phyloP scores from a whole-genome alignment of 1,140 invertebrate species.

The silkworm (Bombyx mori) region DNA sequence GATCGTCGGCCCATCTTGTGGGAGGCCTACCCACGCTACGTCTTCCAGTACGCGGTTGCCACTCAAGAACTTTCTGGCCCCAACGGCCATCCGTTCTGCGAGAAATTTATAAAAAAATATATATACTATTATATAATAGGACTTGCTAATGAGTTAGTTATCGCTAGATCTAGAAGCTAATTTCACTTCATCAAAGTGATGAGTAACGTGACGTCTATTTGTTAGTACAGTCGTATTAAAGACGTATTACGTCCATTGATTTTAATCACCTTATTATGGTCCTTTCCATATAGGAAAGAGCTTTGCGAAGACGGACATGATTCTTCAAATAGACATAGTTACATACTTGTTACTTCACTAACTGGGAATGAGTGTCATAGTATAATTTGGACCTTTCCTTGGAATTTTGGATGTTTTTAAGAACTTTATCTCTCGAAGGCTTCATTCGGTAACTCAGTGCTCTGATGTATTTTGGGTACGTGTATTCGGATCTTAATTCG shows the following conservation, averaged over 20 bases:
- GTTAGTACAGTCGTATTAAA: conserved; percentile 2
- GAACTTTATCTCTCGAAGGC: conserved; percentile 13
- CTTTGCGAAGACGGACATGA: conserved; percentile 13
- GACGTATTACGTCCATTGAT: conserved; percentile 8
- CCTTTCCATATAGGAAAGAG: conserved; percentile 19
- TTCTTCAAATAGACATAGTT: conserved; percentile 17
- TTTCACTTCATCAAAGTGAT: conserved; percentile 19
- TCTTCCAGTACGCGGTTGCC: too few species aligned
- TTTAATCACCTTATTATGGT: conserved; percentile 20
- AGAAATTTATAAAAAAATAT: too few species aligned
- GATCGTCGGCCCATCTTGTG: too few species aligned
- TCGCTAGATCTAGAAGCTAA: conserved; percentile 1
- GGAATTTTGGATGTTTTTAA: conserved; percentile 14
- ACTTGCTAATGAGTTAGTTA: too few species aligned
- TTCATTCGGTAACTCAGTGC: conserved; percentile 16
- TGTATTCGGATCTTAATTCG: conserved; percentile 2
- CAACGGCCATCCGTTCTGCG: too few species aligned
- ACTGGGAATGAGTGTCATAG: conserved; percentile 11
- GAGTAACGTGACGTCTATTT: conserved; percentile 6
- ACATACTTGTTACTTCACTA: conserved; percentile 13
- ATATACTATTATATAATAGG: too few species aligned
- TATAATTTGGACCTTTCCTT: conserved; percentile 20
- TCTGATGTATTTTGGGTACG: conserved; percentile 14
- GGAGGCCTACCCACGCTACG: too few species aligned
- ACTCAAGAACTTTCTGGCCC: too few species aligned